Conservation (phyloP, 2,797 vertebrate species). For the Betta splendens region DNA sequence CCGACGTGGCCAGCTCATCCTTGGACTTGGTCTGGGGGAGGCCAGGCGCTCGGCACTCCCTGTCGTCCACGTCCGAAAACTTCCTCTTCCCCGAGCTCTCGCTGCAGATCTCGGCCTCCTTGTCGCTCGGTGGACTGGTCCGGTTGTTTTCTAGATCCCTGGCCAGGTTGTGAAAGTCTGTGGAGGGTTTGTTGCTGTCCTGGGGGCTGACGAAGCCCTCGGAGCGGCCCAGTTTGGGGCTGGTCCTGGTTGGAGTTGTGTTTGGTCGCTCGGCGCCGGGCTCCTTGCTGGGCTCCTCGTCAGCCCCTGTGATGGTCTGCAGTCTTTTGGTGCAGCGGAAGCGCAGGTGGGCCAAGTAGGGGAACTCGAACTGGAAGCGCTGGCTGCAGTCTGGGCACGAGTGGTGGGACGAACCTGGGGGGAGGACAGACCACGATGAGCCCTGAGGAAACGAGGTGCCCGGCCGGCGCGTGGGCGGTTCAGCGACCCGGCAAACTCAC, state of each 20-base stretch:
- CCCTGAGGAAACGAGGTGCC: not conserved
- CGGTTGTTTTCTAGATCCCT: constrained; percentile 91
- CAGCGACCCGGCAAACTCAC: constrained; percentile 29
- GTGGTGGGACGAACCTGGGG: constrained; percentile 84
- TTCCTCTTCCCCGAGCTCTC: constrained; percentile 87
- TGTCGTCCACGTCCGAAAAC: constrained; percentile 81
- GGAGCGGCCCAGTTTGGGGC: constrained; percentile 78
- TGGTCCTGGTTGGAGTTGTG: constrained; percentile 63
- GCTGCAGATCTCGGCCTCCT: constrained; percentile 85
- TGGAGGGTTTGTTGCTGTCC: constrained; percentile 87
- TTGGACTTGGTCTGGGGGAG: constrained; percentile 83
- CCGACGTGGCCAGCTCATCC: constrained; percentile 89
- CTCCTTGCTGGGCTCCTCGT: constrained; percentile 79
- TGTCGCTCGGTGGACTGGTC: constrained; percentile 80
- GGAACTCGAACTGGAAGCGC: constrained; percentile 95
- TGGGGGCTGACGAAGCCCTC: constrained; percentile 72
- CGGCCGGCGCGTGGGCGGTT: too few species aligned
- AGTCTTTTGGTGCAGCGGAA: constrained; percentile 96
- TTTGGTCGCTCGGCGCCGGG: constrained; percentile 57
- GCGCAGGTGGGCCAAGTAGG: constrained; percentile 90
- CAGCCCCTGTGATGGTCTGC: constrained; percentile 75
- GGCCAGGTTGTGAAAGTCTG: constrained; percentile 96
- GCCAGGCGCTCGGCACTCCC: constrained; percentile 57
- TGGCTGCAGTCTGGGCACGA: constrained; percentile 93
- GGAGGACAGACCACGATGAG: not conserved